phyloP scores from a whole-genome alignment of 2,113 vertebrate species.

The Larimichthys polyactis region DNA sequence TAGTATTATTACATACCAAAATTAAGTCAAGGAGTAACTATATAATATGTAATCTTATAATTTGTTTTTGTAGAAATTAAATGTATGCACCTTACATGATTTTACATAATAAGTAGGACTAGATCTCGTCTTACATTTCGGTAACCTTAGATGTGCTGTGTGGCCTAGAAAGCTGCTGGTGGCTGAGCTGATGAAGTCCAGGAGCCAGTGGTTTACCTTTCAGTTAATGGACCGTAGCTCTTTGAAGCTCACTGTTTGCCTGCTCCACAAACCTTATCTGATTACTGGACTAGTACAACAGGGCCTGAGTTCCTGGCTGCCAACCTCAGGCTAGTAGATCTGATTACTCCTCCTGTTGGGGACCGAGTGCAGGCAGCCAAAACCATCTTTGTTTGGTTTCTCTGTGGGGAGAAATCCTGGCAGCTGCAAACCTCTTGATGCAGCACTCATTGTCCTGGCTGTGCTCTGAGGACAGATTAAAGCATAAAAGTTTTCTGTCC shows the following conservation, averaged over 20 bases:
- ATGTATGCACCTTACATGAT: not conserved
- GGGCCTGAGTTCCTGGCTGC: conserved; percentile 64
- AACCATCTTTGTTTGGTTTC: conserved; percentile 73
- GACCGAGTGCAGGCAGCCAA: conserved; percentile 68
- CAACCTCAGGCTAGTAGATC: conserved; percentile 70
- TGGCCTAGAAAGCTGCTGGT: conserved; percentile 38
- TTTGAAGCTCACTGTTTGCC: conserved; percentile 77
- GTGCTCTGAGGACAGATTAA: conserved; percentile 68
- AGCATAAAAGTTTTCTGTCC: conserved; percentile 55
- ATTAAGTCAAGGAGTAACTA: not conserved
- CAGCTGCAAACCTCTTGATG: conserved; percentile 65
- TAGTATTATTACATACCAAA: not conserved
- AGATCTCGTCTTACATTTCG: conserved; percentile 30
- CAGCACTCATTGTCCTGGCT: conserved; percentile 63
- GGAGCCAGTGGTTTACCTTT: conserved; percentile 73
- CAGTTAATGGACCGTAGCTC: conserved; percentile 75
- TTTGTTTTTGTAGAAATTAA: too few species aligned
- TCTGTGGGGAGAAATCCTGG: conserved; percentile 67
- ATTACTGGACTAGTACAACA: conserved; percentile 73
- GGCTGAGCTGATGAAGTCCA: conserved; percentile 19
- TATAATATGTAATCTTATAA: not conserved
- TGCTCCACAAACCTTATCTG: conserved; percentile 81
- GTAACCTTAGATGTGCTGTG: conserved; percentile 54
- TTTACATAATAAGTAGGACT: conserved; percentile 13
- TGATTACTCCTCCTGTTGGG: conserved; percentile 73